These are phyloP conservation scores for Corella eumyota DNA, from an alignment of 23 tunicate genomes.

Conservation along the genomic window DNA sequence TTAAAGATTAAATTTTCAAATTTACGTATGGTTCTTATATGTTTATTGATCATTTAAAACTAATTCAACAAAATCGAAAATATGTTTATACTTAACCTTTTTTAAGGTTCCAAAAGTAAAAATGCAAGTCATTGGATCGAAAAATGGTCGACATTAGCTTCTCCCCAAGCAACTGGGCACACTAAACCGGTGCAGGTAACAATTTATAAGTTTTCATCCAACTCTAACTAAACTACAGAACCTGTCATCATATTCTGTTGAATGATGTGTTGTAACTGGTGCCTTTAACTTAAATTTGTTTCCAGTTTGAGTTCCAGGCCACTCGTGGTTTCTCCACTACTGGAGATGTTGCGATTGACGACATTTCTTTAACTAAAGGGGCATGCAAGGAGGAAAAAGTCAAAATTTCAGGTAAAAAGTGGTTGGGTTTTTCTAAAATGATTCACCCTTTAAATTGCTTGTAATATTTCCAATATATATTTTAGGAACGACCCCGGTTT, in stretches of 20 bases:
- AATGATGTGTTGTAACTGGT: no score
- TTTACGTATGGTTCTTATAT: no score
- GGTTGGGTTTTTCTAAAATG: no score
- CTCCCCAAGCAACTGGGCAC: background rate
- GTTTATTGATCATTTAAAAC: no score
- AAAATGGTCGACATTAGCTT: constrained; percentile 3
- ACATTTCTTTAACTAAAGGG: constrained; percentile 1
- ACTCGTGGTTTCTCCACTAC: background rate
- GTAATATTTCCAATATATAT: no score
- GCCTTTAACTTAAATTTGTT: no score
- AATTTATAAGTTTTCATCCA: background rate
- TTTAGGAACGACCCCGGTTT: no score
- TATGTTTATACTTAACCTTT: background rate
- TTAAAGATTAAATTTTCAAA: no score
- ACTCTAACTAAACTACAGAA: background rate
- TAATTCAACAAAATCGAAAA: background rate
- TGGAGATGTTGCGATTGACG: constrained; percentile 11
- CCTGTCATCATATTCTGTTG: no score
- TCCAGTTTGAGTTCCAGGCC: constrained; percentile 11
- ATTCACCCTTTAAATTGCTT: no score
- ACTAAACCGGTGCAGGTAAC: constrained; percentile 4
- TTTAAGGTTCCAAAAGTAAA: constrained; percentile 6
- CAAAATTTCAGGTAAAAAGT: background rate
- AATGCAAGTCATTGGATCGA: constrained; percentile 6
- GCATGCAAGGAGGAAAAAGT: background rate